A percentile compares a stretch with the other conserved stretches of the same genome.
These are phyloP conservation scores for Notolabrus celidotus DNA, from an alignment of 2,797 vertebrate genomes.

Conservation along the genomic window DNA sequence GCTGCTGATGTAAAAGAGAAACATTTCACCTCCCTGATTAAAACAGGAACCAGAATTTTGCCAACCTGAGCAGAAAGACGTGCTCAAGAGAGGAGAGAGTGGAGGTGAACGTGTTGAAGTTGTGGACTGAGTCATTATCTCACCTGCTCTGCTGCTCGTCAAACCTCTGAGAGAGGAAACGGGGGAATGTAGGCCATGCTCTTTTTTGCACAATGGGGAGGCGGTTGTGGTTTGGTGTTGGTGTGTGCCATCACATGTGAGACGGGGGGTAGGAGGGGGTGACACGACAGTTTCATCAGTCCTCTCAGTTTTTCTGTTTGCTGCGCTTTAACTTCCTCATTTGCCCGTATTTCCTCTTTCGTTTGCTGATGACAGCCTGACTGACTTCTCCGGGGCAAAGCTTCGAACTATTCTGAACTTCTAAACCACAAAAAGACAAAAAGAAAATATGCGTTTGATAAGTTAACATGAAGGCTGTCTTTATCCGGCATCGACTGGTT, in stretches of 20 bases:
- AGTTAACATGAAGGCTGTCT: neutral
- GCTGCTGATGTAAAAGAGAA: too few species aligned
- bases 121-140: fast-evolving
- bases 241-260: constrained; percentile 34
- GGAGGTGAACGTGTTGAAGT: too few species aligned
- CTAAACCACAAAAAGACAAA: too few species aligned
- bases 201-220: neutral
- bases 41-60: too few species aligned
- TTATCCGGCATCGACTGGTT: neutral
- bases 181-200: neutral
- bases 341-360: constrained; percentile 77
- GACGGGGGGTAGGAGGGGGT: neutral
- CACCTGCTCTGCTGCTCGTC: constrained; percentile 3
- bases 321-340: constrained; percentile 74
- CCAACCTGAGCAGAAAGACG: too few species aligned
- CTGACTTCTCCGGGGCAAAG: constrained; percentile 11
- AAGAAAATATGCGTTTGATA: neutral
- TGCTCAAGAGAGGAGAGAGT: too few species aligned
- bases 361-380: neutral
- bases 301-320: constrained; percentile 61
- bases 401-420: too few species aligned
- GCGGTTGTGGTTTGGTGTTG: constrained; percentile 16
- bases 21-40: too few species aligned
- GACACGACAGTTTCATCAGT: constrained; percentile 57
- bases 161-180: constrained; percentile 34